phyloP scores from a whole-genome alignment of 2,113 vertebrate species.

The Ophiodon elongatus region DNA sequence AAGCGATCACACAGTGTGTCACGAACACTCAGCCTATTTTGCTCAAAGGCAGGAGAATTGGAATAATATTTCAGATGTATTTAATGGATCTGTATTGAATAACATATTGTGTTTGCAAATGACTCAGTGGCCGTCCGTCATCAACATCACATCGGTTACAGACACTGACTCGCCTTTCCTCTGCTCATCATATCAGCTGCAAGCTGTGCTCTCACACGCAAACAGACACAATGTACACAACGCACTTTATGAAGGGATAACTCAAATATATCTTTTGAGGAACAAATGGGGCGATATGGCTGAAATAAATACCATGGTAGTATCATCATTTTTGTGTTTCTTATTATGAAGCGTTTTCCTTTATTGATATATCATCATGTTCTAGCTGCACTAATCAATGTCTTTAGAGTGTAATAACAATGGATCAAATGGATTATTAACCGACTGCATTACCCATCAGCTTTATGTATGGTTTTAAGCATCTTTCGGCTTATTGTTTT shows the following conservation, averaged over 20 bases:
- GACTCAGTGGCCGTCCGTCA: conserved; percentile 61
- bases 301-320: neutral
- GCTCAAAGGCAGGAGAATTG: conserved; percentile 37
- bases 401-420: neutral
- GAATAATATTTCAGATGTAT: conserved; percentile 46
- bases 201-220: conserved; percentile 46
- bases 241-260: conserved; percentile 10
- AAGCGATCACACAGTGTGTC: conserved; percentile 50
- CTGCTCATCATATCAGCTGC: conserved; percentile 56
- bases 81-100: conserved; percentile 45
- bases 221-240: conserved; percentile 41
- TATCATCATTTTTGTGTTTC: neutral
- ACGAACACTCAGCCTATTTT: conserved; percentile 30
- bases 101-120: conserved; percentile 57
- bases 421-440: neutral
- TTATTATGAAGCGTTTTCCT: neutral
- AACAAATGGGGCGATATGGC: neutral
- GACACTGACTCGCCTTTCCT: conserved; percentile 51
- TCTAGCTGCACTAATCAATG: neutral
- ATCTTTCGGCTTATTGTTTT: neutral
- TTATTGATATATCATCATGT: neutral
- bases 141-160: conserved; percentile 64
- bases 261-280: neutral
- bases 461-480: neutral
- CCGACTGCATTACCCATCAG: neutral